These are phyloP conservation scores for Channa maculata DNA, from an alignment of 2,113 vertebrate species.

Conservation along the genomic window DNA sequence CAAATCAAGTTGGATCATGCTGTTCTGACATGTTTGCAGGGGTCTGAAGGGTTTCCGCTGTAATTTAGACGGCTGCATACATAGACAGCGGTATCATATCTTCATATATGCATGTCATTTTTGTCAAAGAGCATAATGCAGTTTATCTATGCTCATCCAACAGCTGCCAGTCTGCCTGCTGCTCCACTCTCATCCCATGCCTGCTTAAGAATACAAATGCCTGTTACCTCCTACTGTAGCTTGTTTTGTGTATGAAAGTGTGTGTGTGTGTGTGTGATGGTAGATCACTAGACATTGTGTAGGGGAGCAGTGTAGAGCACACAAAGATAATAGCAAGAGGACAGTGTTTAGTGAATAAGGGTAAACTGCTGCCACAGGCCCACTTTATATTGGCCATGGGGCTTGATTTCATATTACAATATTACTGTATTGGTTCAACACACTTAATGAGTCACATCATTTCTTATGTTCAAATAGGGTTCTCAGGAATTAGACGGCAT, in stretches of 20 bases:
- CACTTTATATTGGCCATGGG: slow-evolving; percentile 35
- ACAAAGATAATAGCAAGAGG: neutral
- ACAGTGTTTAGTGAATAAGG: neutral
- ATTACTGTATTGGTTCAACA: slow-evolving; percentile 55
- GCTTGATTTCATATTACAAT: slow-evolving; percentile 45
- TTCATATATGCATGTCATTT: slow-evolving; percentile 18
- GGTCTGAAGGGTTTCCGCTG: neutral
- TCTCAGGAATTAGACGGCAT: slow-evolving; percentile 43
- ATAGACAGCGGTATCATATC: neutral
- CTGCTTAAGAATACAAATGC: slow-evolving; percentile 23
- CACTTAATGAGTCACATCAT: slow-evolving; percentile 57
- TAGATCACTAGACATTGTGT: slow-evolving; percentile 2
- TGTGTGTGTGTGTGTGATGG: neutral
- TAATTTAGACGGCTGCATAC: slow-evolving; percentile 13
- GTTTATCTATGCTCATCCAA: slow-evolving; percentile 31
- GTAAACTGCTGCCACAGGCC: slow-evolving; percentile 2
- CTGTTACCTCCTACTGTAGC: slow-evolving; percentile 12
- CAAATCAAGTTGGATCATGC: slow-evolving; percentile 41
- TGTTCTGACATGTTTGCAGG: neutral
- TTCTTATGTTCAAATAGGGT: slow-evolving; percentile 43
- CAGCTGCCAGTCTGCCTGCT: slow-evolving; percentile 54
- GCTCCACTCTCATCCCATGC: slow-evolving; percentile 21
- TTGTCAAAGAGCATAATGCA: slow-evolving; percentile 24
- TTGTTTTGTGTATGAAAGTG: slow-evolving; percentile 6
- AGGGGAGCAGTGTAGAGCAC: neutral